Base-by-base conservation (phyloP, 2,888 invertebrate genomes). In the Macrostomum cliftonense region DNA sequence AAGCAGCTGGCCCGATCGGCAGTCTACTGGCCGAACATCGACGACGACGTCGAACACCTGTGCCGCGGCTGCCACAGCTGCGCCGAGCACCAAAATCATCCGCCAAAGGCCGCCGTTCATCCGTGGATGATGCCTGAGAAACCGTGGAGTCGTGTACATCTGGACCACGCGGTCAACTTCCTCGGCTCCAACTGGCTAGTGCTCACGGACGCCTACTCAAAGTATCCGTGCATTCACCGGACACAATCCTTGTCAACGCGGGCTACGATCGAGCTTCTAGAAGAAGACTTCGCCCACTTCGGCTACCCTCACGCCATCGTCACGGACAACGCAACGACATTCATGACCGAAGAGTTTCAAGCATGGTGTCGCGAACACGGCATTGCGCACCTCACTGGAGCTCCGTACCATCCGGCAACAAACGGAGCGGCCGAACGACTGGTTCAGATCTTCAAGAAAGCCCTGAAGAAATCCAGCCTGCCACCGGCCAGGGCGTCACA, bases 201-300 rank as follows among this genome's bases (percentile, higher is more conserved):
- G 9, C 36, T 56, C 9, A 46, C 57, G 1, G 57, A 61, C 40
- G 54, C 57, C 1, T 43, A 57, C 39, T 55, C 55, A 11, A 59
- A 60, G 45, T 59, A 55, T 53, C 46, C 53, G 2, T 56, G 57
- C 20, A 53, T 54, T 21, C 39, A 44, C 20, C 21, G 40, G 9
- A 50, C 51, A 36, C 45, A 38, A n/a, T 46, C 51, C 13, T 19
- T 54, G 36, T 54, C 55, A 47, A 17, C 39, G 39, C 42, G 20
- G 42, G 40, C 49, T 51, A 60, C 60, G 54, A 59, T 58, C 56
- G 60, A 55, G 59, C 56, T 58, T 60, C 37, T 53, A 5, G 47
- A 52, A 42, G 40, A 52, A 28, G 46, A 52, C 44, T 53, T 52
- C 19, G 47, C 52, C 28, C 52, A 52, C 46, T 52, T 52, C 42